phyloP scores from a whole-genome alignment of 64 coral and sea anemone species.

The Pachyseris speciosa region DNA sequence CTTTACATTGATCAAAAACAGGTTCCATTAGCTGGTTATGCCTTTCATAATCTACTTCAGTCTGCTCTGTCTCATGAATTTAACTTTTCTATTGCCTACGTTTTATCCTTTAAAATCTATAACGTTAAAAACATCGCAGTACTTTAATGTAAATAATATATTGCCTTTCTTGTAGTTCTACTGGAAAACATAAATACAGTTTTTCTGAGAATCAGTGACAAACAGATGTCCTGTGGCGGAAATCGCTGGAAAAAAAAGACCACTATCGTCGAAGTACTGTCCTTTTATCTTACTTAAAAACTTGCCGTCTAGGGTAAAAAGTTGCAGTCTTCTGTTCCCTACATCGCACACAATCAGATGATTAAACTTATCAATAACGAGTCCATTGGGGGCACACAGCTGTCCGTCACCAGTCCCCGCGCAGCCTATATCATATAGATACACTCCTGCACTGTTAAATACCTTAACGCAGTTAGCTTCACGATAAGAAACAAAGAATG shows the following conservation, averaged over 20 bases:
- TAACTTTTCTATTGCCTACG: too few species aligned
- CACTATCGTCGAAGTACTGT: neutral
- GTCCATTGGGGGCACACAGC: neutral
- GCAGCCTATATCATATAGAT: neutral
- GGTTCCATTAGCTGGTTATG: too few species aligned
- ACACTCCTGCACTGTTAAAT: neutral
- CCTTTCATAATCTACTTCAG: too few species aligned
- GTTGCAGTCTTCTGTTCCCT: neutral
- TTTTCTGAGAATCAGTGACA: neutral
- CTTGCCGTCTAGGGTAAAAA: slow-evolving; percentile 14
- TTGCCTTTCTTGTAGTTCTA: too few species aligned
- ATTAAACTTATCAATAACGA: neutral
- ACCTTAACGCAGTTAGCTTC: neutral
- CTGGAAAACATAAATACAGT: slow-evolving; percentile 14
- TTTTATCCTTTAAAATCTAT: too few species aligned
- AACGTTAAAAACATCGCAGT: too few species aligned
- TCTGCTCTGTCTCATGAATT: too few species aligned
- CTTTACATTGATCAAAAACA: too few species aligned
- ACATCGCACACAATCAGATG: slow-evolving; percentile 25
- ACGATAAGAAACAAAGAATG: neutral
- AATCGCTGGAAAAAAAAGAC: neutral
- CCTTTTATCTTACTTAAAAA: slow-evolving; percentile 13
- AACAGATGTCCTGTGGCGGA: neutral
- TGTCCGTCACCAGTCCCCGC: neutral
- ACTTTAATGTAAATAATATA: too few species aligned